Percentiles rank a stretch among this genome's conserved stretches.
Conservation (phyloP, 2,888 invertebrate species). For the Apotomis betuletana region DNA sequence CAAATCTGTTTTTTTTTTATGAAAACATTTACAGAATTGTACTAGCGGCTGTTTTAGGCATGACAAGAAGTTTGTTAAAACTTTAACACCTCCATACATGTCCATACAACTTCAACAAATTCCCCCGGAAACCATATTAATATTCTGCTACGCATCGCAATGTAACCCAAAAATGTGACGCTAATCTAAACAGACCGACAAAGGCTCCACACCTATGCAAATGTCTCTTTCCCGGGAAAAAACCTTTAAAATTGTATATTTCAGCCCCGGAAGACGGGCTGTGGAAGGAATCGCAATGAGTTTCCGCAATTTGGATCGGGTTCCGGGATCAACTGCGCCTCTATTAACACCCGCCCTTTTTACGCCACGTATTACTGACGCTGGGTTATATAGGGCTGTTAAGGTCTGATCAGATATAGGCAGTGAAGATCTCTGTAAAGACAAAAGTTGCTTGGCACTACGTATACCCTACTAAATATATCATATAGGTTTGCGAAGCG, state of each 20-base stretch:
- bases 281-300: conserved; percentile 42
- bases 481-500: too few species aligned
- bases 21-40: too few species aligned
- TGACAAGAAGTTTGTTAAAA: too few species aligned
- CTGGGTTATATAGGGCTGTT: conserved; percentile 29
- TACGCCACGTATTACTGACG: conserved; percentile 35
- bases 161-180: conserved; percentile 42
- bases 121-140: conserved; percentile 30
- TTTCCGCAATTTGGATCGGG: conserved; percentile 40
- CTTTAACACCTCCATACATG: too few species aligned
- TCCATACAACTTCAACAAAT: neutral
- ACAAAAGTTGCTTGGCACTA: neutral
- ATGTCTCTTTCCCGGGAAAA: conserved; percentile 39
- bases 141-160: conserved; percentile 31
- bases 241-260: conserved; percentile 42
- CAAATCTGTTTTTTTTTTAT: too few species aligned
- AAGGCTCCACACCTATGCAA: conserved; percentile 41
- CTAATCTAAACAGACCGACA: conserved; percentile 41
- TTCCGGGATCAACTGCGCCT: conserved; percentile 39
- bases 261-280: conserved; percentile 33
- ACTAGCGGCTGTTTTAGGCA: too few species aligned
- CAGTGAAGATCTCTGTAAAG: neutral
- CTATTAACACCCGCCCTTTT: conserved; percentile 41
- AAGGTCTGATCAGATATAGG: conserved; percentile 13
- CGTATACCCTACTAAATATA: too few species aligned